These are phyloP conservation scores for Novumbra hubbsi DNA, from an alignment of 2,797 vertebrate species.

Conservation along the genomic window DNA sequence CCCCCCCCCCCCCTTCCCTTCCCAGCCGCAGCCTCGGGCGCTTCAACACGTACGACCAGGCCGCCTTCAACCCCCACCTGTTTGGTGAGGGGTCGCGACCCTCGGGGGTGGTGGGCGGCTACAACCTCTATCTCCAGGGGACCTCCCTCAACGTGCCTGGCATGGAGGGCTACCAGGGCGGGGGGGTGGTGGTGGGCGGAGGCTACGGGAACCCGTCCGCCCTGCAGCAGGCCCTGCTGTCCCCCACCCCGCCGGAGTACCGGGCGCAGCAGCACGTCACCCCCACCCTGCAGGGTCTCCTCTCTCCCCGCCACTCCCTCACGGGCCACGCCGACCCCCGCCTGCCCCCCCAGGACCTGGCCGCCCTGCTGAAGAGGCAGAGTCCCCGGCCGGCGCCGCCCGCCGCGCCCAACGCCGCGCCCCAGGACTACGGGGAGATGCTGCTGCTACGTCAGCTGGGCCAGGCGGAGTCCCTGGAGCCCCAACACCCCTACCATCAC, in stretches of 20 bases:
- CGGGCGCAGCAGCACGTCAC: conserved; percentile 88
- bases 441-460: conserved; percentile 88
- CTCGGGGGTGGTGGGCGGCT: conserved; percentile 67
- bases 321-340: conserved; percentile 89
- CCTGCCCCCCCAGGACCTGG: conserved; percentile 88
- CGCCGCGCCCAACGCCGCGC: conserved; percentile 50
- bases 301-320: conserved; percentile 94
- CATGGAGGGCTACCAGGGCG: conserved; percentile 84
- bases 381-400: conserved; percentile 72
- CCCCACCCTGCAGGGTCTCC: conserved; percentile 92
- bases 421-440: conserved; percentile 87
- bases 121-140: conserved; percentile 80
- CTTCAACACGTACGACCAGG: conserved; percentile 89
- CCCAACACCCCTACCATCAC: conserved; percentile 79
- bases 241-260: conserved; percentile 92
- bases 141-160: conserved; percentile 87
- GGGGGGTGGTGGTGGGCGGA: conserved; percentile 46
- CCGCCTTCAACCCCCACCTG: conserved; percentile 89
- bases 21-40: conserved; percentile 83
- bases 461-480: conserved; percentile 84
- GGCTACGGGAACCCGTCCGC: conserved; percentile 85
- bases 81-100: conserved; percentile 80
- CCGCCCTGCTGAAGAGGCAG: conserved; percentile 87
- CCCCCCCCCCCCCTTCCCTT: background rate
- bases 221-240: conserved; percentile 95